Evolutionary conservation across 2,888 invertebrate species (phyloP).

Genomic region (Limulus polyphemus): DNA sequence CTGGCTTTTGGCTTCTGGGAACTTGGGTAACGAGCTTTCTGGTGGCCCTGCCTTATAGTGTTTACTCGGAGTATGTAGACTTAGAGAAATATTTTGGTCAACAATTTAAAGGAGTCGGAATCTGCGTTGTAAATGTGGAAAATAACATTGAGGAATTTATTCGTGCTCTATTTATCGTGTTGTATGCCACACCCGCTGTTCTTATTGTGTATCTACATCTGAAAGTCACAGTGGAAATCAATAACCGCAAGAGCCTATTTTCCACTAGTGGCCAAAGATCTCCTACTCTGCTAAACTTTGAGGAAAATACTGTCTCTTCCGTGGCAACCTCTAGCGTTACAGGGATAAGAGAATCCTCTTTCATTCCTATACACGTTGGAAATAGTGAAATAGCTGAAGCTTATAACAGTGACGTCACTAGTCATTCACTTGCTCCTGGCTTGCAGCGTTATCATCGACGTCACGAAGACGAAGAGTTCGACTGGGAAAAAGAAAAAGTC

Average conservation of each 20-base stretch:
- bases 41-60: constrained; percentile 56
- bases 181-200: constrained; percentile 46
- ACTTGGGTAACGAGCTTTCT: constrained; percentile 59
- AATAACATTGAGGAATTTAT: constrained; percentile 55
- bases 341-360: background rate
- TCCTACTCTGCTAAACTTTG: too few species aligned
- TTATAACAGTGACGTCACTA: background rate
- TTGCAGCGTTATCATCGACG: constrained; percentile 5
- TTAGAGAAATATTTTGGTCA: constrained; percentile 43
- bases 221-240: constrained; percentile 50
- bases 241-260: constrained; percentile 37
- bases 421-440: too few species aligned
- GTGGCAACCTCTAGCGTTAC: too few species aligned
- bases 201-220: constrained; percentile 52
- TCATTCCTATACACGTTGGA: background rate
- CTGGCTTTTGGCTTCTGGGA: constrained; percentile 52
- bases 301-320: too few species aligned
- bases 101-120: constrained; percentile 46
- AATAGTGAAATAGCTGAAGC: background rate
- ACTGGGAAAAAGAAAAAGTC: constrained; percentile 46
- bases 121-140: constrained; percentile 51
- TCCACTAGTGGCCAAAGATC: constrained; percentile 36
- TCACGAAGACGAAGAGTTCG: constrained; percentile 32
- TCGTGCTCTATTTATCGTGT: constrained; percentile 47
- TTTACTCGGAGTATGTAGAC: constrained; percentile 57